These are phyloP conservation scores for Trissolcus basalis DNA, from an alignment of 1,140 invertebrate species.

Conservation along the genomic window DNA sequence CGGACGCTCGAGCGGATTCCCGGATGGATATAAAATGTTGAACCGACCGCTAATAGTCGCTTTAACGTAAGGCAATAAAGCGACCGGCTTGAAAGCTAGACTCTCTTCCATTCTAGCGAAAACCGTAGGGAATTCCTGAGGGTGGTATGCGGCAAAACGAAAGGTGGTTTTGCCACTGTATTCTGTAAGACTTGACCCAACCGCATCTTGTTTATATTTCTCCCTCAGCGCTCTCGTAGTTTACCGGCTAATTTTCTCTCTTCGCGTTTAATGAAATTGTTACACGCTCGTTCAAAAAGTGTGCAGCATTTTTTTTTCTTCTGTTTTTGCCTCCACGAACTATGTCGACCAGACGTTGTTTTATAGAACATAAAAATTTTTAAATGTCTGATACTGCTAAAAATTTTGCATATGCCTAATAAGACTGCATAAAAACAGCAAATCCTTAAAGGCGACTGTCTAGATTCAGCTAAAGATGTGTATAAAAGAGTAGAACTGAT, in stretches of 20 bases:
- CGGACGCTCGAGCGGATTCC: constrained; percentile 40
- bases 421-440: too few relatives aligned
- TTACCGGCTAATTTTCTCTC: constrained; percentile 49
- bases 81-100: constrained; percentile 42
- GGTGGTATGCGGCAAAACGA: constrained; percentile 49
- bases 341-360: constrained; percentile 30
- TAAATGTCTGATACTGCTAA: too few relatives aligned
- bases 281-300: constrained; percentile 42
- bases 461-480: too few relatives aligned
- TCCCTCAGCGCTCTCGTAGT: constrained; percentile 19
- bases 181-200: constrained; percentile 43
- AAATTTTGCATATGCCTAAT: too few relatives aligned
- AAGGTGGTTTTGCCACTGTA: constrained; percentile 48
- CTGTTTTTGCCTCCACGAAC: constrained; percentile 15
- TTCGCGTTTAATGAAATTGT: constrained; percentile 45
- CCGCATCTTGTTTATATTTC: constrained; percentile 40
- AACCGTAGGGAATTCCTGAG: constrained; percentile 49
- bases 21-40: constrained; percentile 53
- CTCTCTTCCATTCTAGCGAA: constrained; percentile 50
- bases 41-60: constrained; percentile 49
- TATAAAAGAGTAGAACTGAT: too few relatives aligned
- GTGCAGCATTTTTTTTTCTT: constrained; percentile 37
- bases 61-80: constrained; percentile 55
- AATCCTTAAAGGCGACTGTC: too few relatives aligned
- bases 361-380: too few relatives aligned